Evolutionary conservation across 1,140 invertebrate genomes (phyloP).

Genomic region (Scaptomyza hsui): DNA sequence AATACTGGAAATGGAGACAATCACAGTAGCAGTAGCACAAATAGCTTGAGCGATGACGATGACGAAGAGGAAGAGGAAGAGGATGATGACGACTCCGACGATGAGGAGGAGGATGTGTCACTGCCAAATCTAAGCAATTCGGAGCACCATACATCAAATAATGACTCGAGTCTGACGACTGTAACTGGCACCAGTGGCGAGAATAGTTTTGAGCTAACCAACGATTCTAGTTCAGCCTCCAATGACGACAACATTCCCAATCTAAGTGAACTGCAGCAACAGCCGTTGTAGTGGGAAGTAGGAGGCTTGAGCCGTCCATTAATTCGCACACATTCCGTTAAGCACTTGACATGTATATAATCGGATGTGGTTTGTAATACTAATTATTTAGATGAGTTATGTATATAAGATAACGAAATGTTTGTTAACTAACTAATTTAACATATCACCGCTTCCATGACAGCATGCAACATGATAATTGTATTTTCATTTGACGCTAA

Average conservation of each 20-base stretch:
- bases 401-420: constrained; percentile 14
- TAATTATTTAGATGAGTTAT: constrained; percentile 23
- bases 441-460: constrained; percentile 46
- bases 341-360: constrained; percentile 27
- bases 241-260: constrained; percentile 79
- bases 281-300: constrained; percentile 26
- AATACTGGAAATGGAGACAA: constrained; percentile 25
- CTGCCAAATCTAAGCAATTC: constrained; percentile 72
- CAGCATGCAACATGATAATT: constrained; percentile 8
- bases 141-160: constrained; percentile 71
- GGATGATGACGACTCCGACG: constrained; percentile 34
- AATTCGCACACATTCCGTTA: constrained; percentile 54
- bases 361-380: constrained; percentile 29
- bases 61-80: constrained; percentile 50
- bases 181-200: constrained; percentile 81
- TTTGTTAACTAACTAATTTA: constrained; percentile 40
- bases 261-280: constrained; percentile 56
- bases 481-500: constrained; percentile 23
- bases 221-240: constrained; percentile 78
- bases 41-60: constrained; percentile 62
- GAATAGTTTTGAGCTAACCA: constrained; percentile 79
- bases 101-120: constrained; percentile 55
- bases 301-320: constrained; percentile 41
- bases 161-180: constrained; percentile 79
- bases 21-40: constrained; percentile 51